phyloP scores from a whole-genome alignment of 2,113 vertebrate genomes.

The Parus major region DNA sequence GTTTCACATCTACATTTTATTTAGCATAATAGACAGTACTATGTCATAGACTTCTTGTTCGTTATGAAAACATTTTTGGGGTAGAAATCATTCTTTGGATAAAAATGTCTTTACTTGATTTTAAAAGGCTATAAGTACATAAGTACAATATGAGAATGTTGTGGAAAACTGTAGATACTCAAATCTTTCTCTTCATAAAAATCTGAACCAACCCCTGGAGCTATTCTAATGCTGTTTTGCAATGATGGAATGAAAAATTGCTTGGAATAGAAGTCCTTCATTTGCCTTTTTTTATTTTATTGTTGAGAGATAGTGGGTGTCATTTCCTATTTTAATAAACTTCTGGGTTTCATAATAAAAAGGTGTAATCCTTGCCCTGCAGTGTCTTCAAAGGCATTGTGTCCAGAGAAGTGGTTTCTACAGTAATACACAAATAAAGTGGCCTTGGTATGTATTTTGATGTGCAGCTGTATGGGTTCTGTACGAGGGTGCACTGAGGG shows the following conservation, averaged over 20 bases:
- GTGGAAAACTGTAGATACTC: neutral
- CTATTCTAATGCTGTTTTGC: neutral
- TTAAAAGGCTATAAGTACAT: neutral
- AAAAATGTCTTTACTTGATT: neutral
- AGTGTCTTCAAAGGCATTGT: neutral
- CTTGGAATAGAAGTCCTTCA: neutral
- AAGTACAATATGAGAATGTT: neutral
- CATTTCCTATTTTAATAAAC: neutral
- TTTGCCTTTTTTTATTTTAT: neutral
- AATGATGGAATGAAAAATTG: neutral
- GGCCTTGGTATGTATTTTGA: neutral
- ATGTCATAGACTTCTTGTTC: neutral
- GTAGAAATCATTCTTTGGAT: neutral
- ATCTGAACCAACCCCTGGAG: neutral
- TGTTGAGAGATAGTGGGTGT: neutral
- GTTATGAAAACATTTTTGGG: neutral
- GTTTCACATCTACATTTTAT: neutral
- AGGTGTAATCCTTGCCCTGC: neutral
- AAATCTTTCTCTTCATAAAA: neutral
- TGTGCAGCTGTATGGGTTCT: neutral
- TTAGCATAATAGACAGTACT: neutral
- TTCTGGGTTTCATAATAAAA: neutral
- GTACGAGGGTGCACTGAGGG: accelerated
- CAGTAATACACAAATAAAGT: neutral
- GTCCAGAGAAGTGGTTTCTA: neutral